These are phyloP conservation scores for Gulo gulo DNA, from an alignment of 2,113 vertebrate genomes.

Conservation along the genomic window DNA sequence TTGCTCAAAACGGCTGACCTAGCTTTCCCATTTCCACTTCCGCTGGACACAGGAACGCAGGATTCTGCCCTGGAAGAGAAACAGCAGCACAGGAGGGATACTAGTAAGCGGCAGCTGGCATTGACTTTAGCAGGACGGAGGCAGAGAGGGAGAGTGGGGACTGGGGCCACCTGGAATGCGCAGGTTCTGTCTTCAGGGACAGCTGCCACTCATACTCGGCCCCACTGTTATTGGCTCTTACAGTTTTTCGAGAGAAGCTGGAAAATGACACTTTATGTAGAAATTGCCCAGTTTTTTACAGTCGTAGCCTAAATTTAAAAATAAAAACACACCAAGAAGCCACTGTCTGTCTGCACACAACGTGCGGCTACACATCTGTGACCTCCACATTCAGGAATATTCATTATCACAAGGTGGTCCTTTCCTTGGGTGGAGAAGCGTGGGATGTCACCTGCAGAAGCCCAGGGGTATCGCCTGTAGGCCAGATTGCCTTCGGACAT, in stretches of 20 bases:
- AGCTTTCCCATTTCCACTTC: not conserved
- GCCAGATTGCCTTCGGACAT: not conserved
- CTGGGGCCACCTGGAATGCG: not conserved
- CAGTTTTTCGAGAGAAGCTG: not conserved
- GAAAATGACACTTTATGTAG: not conserved
- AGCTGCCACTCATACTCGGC: not conserved
- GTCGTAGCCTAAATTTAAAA: not conserved
- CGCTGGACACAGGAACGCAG: fast-evolving
- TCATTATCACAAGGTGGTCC: not conserved
- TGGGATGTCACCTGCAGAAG: not conserved
- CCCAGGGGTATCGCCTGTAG: not conserved
- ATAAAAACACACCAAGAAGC: not conserved
- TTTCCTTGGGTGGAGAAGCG: not conserved
- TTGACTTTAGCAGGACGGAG: not conserved
- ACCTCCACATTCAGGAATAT: not conserved
- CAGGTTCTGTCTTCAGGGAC: fast-evolving
- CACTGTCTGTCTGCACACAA: not conserved
- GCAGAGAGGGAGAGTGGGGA: not conserved
- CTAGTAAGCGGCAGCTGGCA: no score
- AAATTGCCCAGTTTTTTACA: not conserved
- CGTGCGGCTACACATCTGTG: not conserved
- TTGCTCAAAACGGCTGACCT: not conserved
- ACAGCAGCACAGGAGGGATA: not conserved
- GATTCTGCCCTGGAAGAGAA: not conserved
- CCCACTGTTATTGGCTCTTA: not conserved